These are phyloP conservation scores for Drosophila saltans DNA, from an alignment of 1,140 invertebrate species.

Conservation along the genomic window DNA sequence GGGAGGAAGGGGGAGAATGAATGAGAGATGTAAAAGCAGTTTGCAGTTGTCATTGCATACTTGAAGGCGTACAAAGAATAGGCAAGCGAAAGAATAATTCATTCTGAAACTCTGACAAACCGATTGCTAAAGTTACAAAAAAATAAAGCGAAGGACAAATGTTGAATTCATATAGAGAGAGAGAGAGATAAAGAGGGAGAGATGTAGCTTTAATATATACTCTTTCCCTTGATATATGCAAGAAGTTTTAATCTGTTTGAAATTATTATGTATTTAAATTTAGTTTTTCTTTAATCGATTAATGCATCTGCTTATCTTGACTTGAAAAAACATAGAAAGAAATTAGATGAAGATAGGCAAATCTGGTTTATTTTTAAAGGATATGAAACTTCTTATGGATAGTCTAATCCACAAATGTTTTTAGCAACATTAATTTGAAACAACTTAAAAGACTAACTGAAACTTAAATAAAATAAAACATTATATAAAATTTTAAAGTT, in stretches of 20 bases:
- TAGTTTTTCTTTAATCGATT: too few species aligned
- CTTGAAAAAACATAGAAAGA: too few species aligned
- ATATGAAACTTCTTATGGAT: too few species aligned
- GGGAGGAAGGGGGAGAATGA: neutral
- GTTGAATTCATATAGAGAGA: neutral
- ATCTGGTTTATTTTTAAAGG: too few species aligned
- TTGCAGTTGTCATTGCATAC: slow-evolving; percentile 8
- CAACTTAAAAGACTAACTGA: too few species aligned
- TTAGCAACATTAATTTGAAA: too few species aligned
- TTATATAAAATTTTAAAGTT: too few species aligned
- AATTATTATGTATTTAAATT: too few species aligned
- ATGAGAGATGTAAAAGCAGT: slow-evolving; percentile 27
- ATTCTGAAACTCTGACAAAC: slow-evolving; percentile 41
- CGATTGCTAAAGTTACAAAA: slow-evolving; percentile 39
- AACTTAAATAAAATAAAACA: neutral
- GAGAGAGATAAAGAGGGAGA: neutral
- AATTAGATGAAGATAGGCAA: too few species aligned
- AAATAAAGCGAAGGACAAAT: slow-evolving; percentile 25
- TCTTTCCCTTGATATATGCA: neutral
- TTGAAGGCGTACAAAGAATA: slow-evolving; percentile 5
- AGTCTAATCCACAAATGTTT: too few species aligned
- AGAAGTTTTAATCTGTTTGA: too few species aligned
- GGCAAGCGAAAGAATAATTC: slow-evolving; percentile 29
- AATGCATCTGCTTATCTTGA: too few species aligned
- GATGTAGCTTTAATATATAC: neutral